phyloP scores from a whole-genome alignment of 1,140 invertebrate genomes.

The Dendrolimus punctatus region DNA sequence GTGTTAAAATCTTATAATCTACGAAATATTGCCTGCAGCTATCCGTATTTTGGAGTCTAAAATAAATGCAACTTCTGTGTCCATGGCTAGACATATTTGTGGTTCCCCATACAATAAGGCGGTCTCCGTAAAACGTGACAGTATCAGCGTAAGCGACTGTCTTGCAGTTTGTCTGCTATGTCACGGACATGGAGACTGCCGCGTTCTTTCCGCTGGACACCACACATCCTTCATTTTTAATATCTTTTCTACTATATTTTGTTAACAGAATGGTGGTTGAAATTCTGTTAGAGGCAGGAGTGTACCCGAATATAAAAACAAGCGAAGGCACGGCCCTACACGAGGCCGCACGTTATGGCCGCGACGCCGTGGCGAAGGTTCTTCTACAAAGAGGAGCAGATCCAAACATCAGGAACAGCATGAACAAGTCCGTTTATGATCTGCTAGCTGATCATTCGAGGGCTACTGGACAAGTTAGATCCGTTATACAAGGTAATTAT shows the following conservation, averaged over 20 bases:
- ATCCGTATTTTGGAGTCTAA: no score
- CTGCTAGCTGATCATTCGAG: conserved; percentile 90
- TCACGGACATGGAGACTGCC: no score
- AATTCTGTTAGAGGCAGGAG: conserved; percentile 85
- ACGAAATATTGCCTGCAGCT: no score
- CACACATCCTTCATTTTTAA: no score
- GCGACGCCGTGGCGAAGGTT: conserved; percentile 90
- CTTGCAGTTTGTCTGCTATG: no score
- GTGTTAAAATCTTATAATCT: no score
- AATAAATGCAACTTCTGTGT: no score
- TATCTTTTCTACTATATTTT: background rate
- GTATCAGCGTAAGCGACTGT: no score
- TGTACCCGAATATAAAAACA: conserved; percentile 92
- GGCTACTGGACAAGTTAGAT: conserved; percentile 88
- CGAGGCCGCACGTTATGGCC: conserved; percentile 95
- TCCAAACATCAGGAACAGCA: conserved; percentile 82
- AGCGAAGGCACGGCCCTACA: conserved; percentile 93
- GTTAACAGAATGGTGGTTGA: conserved; percentile 84
- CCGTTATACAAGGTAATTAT: conserved; percentile 86
- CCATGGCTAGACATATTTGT: no score
- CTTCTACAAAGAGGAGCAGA: conserved; percentile 89
- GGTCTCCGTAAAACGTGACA: no score
- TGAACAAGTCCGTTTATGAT: conserved; percentile 89
- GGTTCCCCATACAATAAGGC: no score
- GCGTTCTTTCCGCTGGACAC: no score